Evolutionary conservation across 2,113 vertebrate species (phyloP), one percentile per base, ranked within the genome.

Genomic region (Reinhardtius hippoglossoides): DNA sequence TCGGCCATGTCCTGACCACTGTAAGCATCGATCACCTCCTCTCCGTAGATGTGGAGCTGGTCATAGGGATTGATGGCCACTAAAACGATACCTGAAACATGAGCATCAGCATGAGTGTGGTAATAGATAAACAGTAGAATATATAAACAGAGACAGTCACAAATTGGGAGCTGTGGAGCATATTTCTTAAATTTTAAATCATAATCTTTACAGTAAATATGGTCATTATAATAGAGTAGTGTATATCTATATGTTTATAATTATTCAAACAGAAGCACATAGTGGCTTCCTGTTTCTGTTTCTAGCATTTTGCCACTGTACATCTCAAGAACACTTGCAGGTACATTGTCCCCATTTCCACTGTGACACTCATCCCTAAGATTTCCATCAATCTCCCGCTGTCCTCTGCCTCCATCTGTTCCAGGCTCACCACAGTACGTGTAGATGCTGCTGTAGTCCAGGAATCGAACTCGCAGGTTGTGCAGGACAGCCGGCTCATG

Each of bases 21-120:
- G 87, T 95, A 95, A 1, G 94, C 95, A 3, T 95, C 94, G 0
- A 95, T 95, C 61, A 95, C 94, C 81, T 95, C 95, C 80, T 95
- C 91, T 10, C 95, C 95, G 21, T 95, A 95, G 46, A 95, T 93
- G 74, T 93, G 93, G 4, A 95, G 91, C 76, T 93, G 87, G 18
- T 95, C 93, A 27, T 95, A 95, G 0, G 95, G 95, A 68, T 95
- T 95, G 44, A 95, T 86, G 27, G 95, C 95, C 54, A 95, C 95
- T 8, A 95, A 76, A 46, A 95, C 93, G 35, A 95, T 95, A 37
- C 95, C 95, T 95, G 80, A 4, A 21, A 56, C 54, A 24, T 23
- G n/a, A 23, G 54, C 54, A 21, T 9, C n/a, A 24, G 54, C 9
- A 13, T 56, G n/a, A 24, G 50, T 21, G 15, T 54, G 50, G 1